Conservation (phyloP, 2,888 invertebrate genomes). For the Corbicula japonica region DNA sequence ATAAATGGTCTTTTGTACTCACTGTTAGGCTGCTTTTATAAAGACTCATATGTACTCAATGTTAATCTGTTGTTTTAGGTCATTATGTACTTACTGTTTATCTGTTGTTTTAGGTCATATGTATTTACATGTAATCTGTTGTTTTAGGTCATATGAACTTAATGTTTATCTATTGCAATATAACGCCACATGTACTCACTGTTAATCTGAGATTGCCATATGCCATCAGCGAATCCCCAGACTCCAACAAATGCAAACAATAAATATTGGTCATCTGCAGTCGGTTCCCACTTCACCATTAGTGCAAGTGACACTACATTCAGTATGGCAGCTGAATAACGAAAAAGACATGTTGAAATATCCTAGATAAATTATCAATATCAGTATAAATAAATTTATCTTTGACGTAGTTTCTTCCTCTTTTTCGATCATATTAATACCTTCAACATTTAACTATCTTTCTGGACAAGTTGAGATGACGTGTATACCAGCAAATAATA, state of each 20-base stretch:
- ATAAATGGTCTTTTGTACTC: neutral
- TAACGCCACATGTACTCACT: slow-evolving; percentile 74
- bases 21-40: neutral
- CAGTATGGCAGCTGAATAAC: slow-evolving; percentile 74
- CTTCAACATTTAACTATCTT: no score
- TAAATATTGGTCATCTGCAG: slow-evolving; percentile 62
- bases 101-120: neutral
- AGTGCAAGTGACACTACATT: slow-evolving; percentile 75
- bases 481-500: no score
- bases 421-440: no score
- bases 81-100: neutral
- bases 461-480: no score
- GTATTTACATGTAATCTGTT: neutral
- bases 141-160: neutral
- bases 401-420: no score
- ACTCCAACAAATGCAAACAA: slow-evolving; percentile 79
- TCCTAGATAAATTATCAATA: no score
- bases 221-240: slow-evolving; percentile 85
- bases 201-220: slow-evolving; percentile 83
- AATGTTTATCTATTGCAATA: neutral
- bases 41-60: neutral
- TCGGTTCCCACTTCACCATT: slow-evolving; percentile 82
- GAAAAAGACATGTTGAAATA: no score
- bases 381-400: no score
- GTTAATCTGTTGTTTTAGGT: neutral